phyloP scores from a whole-genome alignment of 2,797 vertebrate species.

The Acipenser transmontanus region DNA sequence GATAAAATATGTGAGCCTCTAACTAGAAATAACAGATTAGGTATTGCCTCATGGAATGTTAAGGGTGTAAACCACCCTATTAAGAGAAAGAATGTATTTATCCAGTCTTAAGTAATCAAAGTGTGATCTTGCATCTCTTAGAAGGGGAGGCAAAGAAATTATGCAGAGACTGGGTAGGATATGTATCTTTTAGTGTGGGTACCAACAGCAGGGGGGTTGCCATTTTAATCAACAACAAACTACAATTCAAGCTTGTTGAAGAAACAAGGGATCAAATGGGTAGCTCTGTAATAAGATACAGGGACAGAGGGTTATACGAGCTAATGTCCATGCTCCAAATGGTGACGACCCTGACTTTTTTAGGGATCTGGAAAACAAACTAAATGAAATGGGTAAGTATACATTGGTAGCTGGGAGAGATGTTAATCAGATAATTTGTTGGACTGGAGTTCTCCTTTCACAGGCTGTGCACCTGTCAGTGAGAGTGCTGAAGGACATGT shows the following conservation, averaged over 20 bases:
- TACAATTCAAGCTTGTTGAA: not conserved
- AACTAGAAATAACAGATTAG: too few relatives aligned
- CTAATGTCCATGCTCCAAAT: constrained; percentile 7
- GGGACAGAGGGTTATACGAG: not conserved
- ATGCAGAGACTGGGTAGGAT: not conserved
- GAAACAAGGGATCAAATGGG: not conserved
- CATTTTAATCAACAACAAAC: not conserved
- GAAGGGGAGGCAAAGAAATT: not conserved
- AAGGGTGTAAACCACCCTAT: too few relatives aligned
- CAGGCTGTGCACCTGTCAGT: not conserved
- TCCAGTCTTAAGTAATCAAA: too few relatives aligned
- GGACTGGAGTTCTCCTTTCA: not conserved
- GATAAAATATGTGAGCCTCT: too few relatives aligned
- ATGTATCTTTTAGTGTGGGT: not conserved
- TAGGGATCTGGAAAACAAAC: not conserved
- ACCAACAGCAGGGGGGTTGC: not conserved
- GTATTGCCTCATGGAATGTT: too few relatives aligned
- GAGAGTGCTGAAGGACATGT: not conserved
- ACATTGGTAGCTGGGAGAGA: not conserved
- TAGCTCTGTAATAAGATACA: not conserved
- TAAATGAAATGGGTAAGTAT: not conserved
- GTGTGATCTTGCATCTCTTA: not conserved
- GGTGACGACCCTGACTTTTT: constrained; percentile 1
- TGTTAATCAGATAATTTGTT: not conserved
- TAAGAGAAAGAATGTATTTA: too few relatives aligned